Conservation (phyloP, 2,888 invertebrate species). For the Tolmerus cingulatus region DNA sequence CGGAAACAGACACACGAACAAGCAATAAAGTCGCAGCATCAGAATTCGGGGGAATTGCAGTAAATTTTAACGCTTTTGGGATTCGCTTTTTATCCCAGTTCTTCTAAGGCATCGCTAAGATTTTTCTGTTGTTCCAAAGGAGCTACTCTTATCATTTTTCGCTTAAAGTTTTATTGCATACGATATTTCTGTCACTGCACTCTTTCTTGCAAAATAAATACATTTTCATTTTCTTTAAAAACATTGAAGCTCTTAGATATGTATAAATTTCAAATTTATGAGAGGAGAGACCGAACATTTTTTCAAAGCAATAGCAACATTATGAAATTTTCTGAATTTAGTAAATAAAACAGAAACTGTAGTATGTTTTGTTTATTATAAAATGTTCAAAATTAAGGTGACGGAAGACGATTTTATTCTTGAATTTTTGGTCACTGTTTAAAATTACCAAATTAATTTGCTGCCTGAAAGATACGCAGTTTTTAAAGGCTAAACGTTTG, state of each 20-base stretch:
- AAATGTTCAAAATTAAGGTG: too few relatives aligned
- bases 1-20: constrained; percentile 39
- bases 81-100: constrained; percentile 24
- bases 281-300: not conserved
- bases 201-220: not conserved
- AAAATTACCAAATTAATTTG: too few relatives aligned
- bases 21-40: constrained; percentile 46
- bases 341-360: too few relatives aligned
- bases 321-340: too few relatives aligned
- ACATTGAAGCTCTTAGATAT: not conserved
- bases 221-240: not conserved
- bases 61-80: constrained; percentile 47
- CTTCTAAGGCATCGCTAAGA: not conserved
- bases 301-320: too few relatives aligned
- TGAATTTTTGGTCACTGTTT: too few relatives aligned
- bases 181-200: constrained; percentile 12
- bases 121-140: not conserved
- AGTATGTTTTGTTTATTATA: too few relatives aligned
- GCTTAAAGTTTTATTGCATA: constrained; percentile 17
- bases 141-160: constrained; percentile 22
- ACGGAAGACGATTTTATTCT: too few relatives aligned
- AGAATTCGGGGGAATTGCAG: constrained; percentile 46
- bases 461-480: too few relatives aligned
- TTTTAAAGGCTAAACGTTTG: too few relatives aligned
- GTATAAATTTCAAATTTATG: not conserved